These are phyloP conservation scores for Notolabrus celidotus DNA, from an alignment of 2,797 vertebrate species.

Conservation along the genomic window DNA sequence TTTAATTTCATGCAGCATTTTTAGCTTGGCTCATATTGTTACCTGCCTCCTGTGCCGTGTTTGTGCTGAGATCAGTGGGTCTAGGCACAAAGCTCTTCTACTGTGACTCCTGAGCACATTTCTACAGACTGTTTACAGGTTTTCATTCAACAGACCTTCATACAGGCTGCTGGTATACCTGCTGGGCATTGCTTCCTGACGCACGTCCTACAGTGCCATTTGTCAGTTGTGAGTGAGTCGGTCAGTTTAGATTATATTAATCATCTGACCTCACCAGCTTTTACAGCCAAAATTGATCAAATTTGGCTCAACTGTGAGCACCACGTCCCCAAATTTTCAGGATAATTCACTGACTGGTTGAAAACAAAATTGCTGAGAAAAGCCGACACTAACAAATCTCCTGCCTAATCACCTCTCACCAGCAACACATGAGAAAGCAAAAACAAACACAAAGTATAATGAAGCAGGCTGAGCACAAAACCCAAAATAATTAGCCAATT, in stretches of 20 bases:
- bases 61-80: slow-evolving; percentile 40
- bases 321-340: slow-evolving; percentile 23
- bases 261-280: neutral
- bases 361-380: slow-evolving; percentile 68
- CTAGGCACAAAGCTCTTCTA: slow-evolving; percentile 12
- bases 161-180: no score
- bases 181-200: no score
- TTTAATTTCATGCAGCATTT: slow-evolving; percentile 49
- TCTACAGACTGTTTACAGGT: slow-evolving; percentile 23
- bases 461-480: slow-evolving; percentile 77
- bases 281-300: neutral
- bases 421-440: slow-evolving; percentile 67
- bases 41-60: slow-evolving; percentile 54
- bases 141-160: slow-evolving; percentile 13
- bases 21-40: slow-evolving; percentile 39
- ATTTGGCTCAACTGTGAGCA: slow-evolving; percentile 3
- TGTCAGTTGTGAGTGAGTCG: no score
- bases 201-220: no score
- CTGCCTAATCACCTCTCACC: slow-evolving; percentile 78
- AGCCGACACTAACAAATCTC: slow-evolving; percentile 76
- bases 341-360: slow-evolving; percentile 37
- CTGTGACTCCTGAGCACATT: slow-evolving; percentile 23
- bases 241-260: slow-evolving; percentile 25
- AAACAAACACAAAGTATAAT: slow-evolving; percentile 72
- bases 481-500: slow-evolving; percentile 87